Base-by-base conservation (phyloP, 2,113 vertebrate species). In the Platysternon megacephalum region DNA sequence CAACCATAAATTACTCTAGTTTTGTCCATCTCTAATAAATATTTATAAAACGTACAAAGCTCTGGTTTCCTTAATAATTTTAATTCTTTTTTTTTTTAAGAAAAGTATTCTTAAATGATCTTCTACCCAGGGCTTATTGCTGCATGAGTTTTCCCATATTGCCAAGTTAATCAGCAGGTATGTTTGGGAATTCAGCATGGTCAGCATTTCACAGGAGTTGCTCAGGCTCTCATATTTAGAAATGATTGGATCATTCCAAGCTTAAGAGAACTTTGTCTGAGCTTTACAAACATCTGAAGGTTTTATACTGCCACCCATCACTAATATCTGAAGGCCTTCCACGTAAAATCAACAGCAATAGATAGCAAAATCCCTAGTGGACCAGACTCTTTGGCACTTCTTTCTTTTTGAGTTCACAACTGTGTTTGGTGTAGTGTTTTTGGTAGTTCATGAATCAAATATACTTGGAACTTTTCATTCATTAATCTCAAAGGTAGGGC, bases 381-480 rank as follows among this genome's bases (percentile, higher is more conserved):
- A 65, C 85, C 72, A 85, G 58, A 48, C 55, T 53, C 74, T 74
- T 79, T 94, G 94, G 85, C 95, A 88, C 44, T 49, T 96, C 88
- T 95, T 92, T n/a, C 1, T 89, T 97, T 96, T 95, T 93, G 96
- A 93, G 94, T 95, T 97, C 93, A 92, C 90, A 95, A 11, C 48
- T 89, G 88, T 89, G 72, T 81, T 94, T 95, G 93, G 93, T 87
- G 56, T 53, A 44, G 42, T 22, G 72, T 12, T 76, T 76, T 76
- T 76, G 96, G 94, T 94, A 95, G 96, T 95, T 92, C 44, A 92
- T 92, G 90, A 93, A 95, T 95, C 95, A 95, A 93, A 95, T 92
- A 96, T 44, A 78, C n/a, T 49, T 89, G 95, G 46, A 92, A 89
- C 79, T 94, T 97, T 92, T 83, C 87, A 95, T 93, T 88, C 90